Evolutionary conservation across 2,888 invertebrate genomes (phyloP).

Genomic region (Allolobophora icterica): DNA sequence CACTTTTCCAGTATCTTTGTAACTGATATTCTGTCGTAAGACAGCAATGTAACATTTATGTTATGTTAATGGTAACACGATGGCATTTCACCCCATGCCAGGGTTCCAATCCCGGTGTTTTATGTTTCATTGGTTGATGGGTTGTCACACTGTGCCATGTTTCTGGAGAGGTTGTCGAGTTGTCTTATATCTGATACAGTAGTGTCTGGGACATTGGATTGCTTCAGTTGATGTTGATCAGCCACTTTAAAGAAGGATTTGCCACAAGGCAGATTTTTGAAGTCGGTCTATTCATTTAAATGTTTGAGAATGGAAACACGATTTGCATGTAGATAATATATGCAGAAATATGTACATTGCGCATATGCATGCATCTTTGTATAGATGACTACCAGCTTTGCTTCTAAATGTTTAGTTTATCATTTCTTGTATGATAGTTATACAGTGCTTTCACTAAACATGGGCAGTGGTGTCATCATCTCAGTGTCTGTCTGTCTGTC

Average conservation of each 20-base stretch:
- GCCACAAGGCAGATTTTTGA: background rate
- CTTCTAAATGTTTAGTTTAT: background rate
- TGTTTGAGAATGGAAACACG: background rate
- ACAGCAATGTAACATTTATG: background rate
- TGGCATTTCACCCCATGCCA: background rate
- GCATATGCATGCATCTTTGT: no score
- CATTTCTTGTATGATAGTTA: background rate
- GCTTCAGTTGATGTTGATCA: no score
- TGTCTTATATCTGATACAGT: no score
- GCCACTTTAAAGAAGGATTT: background rate
- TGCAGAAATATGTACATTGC: background rate
- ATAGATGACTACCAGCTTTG: background rate
- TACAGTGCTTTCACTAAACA: background rate
- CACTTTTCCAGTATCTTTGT: background rate
- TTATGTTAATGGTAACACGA: background rate
- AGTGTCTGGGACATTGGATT: background rate
- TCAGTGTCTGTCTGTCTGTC: background rate
- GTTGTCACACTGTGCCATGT: background rate
- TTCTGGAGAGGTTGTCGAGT: no score
- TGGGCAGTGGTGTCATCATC: background rate
- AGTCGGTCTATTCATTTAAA: background rate
- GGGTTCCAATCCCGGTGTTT: conserved; percentile 11
- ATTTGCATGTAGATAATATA: background rate
- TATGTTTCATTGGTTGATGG: background rate
- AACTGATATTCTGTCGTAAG: background rate